Conservation (phyloP, 2,888 invertebrate species). For the Noctua janthina region DNA sequence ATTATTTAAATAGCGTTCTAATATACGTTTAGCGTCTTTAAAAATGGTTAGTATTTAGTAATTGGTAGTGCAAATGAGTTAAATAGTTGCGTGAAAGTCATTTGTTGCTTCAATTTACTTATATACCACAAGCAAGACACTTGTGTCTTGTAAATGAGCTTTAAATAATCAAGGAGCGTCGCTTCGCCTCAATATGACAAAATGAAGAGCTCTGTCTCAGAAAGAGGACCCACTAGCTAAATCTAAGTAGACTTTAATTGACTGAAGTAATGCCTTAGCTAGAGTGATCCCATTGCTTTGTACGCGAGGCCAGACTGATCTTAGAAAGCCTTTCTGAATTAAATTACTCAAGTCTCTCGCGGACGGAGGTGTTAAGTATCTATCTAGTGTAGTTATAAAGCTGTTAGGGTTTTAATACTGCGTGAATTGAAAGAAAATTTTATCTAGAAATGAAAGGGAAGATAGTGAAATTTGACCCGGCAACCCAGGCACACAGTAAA, state of each 20-base stretch:
- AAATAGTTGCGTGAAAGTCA: neutral
- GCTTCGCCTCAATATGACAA: neutral
- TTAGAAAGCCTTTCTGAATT: constrained; percentile 1
- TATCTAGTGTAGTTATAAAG: neutral
- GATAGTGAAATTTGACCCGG: neutral
- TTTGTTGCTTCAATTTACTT: neutral
- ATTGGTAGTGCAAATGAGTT: neutral
- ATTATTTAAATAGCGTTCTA: neutral
- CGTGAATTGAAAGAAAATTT: neutral
- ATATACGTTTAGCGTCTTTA: neutral
- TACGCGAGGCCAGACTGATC: neutral
- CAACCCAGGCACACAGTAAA: too few species aligned
- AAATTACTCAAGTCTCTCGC: neutral
- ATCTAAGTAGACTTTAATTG: constrained; percentile 1
- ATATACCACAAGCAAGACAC: neutral
- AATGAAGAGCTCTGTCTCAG: neutral
- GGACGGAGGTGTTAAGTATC: neutral
- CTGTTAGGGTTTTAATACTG: neutral
- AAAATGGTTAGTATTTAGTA: neutral
- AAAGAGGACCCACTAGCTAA: neutral
- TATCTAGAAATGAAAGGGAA: neutral
- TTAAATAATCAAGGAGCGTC: neutral
- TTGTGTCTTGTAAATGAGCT: neutral
- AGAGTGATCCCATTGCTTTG: constrained; percentile 17
- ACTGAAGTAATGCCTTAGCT: constrained; percentile 14